phyloP scores from a whole-genome alignment of 2,888 invertebrate genomes.

The Geophilus truncorum region DNA sequence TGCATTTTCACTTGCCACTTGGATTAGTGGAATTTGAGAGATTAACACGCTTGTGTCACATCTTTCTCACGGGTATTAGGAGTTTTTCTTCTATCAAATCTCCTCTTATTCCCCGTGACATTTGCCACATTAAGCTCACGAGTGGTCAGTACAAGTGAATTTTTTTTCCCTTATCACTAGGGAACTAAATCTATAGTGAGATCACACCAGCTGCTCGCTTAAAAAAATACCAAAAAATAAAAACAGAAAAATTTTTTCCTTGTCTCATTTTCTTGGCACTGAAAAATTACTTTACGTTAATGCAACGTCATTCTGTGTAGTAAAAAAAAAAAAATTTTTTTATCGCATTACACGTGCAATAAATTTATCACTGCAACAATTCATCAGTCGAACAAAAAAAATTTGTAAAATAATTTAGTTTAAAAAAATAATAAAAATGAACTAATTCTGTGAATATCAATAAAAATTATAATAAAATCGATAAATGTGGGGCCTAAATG shows the following conservation, averaged over 20 bases:
- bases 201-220: constrained; percentile 21
- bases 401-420: background rate
- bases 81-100: constrained; percentile 9
- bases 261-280: constrained; percentile 25
- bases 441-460: constrained; percentile 14
- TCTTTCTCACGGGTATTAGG: constrained; percentile 5
- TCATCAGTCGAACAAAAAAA: background rate
- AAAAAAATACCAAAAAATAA: background rate
- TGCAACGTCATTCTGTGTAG: constrained; percentile 11
- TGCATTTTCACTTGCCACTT: constrained; percentile 4
- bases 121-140: constrained; percentile 27
- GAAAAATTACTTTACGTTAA: constrained; percentile 27
- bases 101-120: constrained; percentile 24
- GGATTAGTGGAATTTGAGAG: constrained; percentile 3
- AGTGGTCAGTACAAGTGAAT: constrained; percentile 21
- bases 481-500: background rate
- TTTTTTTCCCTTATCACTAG: constrained; percentile 7
- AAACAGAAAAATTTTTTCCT: background rate
- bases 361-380: constrained; percentile 16
- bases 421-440: background rate
- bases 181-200: constrained; percentile 25
- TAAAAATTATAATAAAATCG: background rate
- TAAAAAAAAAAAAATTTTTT: too few species aligned
- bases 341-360: constrained; percentile 4
- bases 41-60: background rate